Conservation (phyloP, 1,140 invertebrate genomes). For the Popillia japonica region DNA sequence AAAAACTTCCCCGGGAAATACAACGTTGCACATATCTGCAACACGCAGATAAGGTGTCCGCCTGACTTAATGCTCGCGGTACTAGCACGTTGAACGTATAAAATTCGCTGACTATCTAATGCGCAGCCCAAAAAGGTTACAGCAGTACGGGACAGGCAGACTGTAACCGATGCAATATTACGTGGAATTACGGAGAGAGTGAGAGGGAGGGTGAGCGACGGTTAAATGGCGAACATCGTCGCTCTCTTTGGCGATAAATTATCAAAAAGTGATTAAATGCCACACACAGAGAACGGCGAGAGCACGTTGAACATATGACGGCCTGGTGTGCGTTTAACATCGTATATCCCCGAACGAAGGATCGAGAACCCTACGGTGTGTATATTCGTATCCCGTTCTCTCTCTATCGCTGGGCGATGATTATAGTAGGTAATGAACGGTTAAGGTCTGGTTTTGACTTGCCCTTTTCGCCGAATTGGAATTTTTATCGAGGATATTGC, state of each 20-base stretch:
- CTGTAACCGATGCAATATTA: not conserved
- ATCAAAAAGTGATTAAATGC: conserved; percentile 19
- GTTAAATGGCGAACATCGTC: not conserved
- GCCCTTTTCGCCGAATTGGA: too few species aligned
- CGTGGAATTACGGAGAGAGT: not conserved
- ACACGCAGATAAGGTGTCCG: not conserved
- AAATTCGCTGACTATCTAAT: not conserved
- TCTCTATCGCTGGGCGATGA: too few species aligned
- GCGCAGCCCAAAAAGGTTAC: not conserved
- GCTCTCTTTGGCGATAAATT: conserved; percentile 1
- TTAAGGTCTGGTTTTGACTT: too few species aligned
- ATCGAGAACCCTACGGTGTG: too few species aligned
- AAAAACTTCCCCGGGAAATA: not conserved
- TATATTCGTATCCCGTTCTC: too few species aligned
- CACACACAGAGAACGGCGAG: not conserved
- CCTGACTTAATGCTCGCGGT: not conserved
- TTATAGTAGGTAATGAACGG: too few species aligned
- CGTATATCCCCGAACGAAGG: too few species aligned
- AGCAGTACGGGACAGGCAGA: not conserved
- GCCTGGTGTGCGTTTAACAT: too few species aligned
- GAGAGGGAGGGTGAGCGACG: not conserved
- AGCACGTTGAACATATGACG: too few species aligned
- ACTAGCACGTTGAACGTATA: not conserved
- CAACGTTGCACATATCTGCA: not conserved
- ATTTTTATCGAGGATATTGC: too few species aligned